Base-by-base conservation (phyloP, 1,140 invertebrate species). In the Halesus radiatus region DNA sequence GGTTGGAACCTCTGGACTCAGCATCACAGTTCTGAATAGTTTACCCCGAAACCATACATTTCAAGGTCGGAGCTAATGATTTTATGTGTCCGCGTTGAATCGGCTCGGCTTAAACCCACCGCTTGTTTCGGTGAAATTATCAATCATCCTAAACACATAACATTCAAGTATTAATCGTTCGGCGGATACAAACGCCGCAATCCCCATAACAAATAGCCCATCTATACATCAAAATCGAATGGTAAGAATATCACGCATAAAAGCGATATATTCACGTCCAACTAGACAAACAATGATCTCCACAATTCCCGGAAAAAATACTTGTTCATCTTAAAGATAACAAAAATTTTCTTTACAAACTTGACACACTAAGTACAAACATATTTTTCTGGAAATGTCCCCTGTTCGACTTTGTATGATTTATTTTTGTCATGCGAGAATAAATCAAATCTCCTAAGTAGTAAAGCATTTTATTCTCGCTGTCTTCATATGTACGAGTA, bases 321-420 rank as follows among this genome's bases (percentile, higher is more conserved):
- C 26, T 70, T 70, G 66, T 70, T 70, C 66, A 70, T 45, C 29
- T 70, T 20, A 50, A 70, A 64, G 60, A 64, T 26, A 26, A 64
- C 32, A 32, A 16, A 64, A 23, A 15, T 26, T 58, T 26, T 64
- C 60, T 64, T 26, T 26, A 64, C 6, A 64, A 64, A 52, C 45
- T 70, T 50, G 29, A 45, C 66, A 45, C 37, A 70, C 45, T 50
- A 70, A 70, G 66, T 70, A 70, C 32, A 22, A 70, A 52, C 32
- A 70, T 70, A 70, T 70, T 70, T 70, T 70, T 70, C 66, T 70
- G 66, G 18, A 45, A 52, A 70, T 70, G 32, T 52, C 32, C 45
- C 23, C 60, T 13, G 20, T 64, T 64, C 60, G 60, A 64, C 26
- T 64, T 26, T 29, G 32, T 52, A 70, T 70, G 66, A 70, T 70